A percentile compares a stretch with the other conserved stretches of the same genome.
phyloP scores from a whole-genome alignment of 1,140 invertebrate genomes.

The Drosophila willistoni region DNA sequence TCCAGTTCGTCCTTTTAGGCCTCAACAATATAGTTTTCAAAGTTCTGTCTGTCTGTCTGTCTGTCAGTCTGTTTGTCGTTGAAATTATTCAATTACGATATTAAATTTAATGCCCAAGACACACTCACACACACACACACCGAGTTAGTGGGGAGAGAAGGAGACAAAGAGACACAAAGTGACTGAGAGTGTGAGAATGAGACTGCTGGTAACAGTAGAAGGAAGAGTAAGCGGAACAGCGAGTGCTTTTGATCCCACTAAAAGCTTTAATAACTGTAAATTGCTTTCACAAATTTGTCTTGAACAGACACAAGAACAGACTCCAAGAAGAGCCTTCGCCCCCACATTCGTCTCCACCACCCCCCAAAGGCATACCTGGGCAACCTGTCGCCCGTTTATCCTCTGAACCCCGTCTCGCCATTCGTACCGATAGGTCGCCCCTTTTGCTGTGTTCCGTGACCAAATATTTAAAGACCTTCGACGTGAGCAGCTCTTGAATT shows the following conservation, averaged over 20 bases:
- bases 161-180: conserved; percentile 3
- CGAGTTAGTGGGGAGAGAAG: background rate
- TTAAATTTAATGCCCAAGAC: conserved; percentile 71
- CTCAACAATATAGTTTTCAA: conserved; percentile 43
- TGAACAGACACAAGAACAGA: conserved; percentile 22
- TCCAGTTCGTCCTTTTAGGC: conserved; percentile 30
- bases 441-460: conserved; percentile 58
- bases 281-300: conserved; percentile 74
- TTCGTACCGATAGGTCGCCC: conserved; percentile 5
- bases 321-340: background rate
- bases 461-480: conserved; percentile 77
- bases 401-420: background rate
- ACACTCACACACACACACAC: conserved; percentile 5
- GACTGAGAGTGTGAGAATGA: background rate
- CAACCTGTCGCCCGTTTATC: conserved; percentile 56
- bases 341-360: conserved; percentile 17
- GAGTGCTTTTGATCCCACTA: conserved; percentile 76
- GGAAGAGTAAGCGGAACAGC: conserved; percentile 8
- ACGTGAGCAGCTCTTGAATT: conserved; percentile 63
- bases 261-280: conserved; percentile 82
- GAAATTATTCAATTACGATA: conserved; percentile 79
- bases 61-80: conserved; percentile 42
- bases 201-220: background rate
- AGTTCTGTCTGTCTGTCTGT: background rate
- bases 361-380: conserved; percentile 50